These are phyloP conservation scores for Tragulus kanchil DNA, from an alignment of 2,113 vertebrate species.

Conservation along the genomic window DNA sequence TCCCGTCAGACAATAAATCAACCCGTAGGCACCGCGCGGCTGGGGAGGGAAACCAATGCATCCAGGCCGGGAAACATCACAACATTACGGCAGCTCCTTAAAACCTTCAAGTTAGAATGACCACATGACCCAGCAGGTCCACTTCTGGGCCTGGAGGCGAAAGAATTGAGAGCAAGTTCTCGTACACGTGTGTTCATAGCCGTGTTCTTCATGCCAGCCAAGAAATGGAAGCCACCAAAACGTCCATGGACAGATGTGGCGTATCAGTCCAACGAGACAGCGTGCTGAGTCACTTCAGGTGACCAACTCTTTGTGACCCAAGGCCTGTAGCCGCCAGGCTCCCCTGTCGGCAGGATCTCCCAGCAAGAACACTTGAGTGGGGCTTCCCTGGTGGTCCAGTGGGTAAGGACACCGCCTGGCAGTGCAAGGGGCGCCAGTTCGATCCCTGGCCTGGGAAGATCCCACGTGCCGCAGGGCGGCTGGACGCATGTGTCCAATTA, in stretches of 20 bases:
- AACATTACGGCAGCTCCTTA: background rate
- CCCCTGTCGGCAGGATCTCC: background rate
- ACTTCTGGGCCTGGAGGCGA: too few relatives aligned
- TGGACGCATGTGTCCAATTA: too few relatives aligned
- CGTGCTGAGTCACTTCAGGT: background rate
- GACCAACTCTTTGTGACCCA: background rate
- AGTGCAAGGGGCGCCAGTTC: too few relatives aligned
- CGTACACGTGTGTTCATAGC: background rate
- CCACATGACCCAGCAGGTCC: background rate
- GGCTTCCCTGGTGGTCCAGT: too few relatives aligned
- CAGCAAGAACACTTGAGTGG: background rate
- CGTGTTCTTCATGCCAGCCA: too few relatives aligned
- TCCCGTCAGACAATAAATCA: background rate
- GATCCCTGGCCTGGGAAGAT: too few relatives aligned
- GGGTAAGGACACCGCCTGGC: too few relatives aligned
- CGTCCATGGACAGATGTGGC: background rate
- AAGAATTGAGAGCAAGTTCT: background rate
- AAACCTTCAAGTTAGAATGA: background rate
- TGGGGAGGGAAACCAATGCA: background rate
- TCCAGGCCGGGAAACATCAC: background rate
- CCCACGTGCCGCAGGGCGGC: too few relatives aligned
- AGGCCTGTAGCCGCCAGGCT: background rate
- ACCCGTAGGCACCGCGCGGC: fast-evolving
- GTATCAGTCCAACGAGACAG: background rate
- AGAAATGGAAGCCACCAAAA: background rate